These are phyloP conservation scores for Corydoras sp. DNA, from an alignment of 2,113 vertebrate species.

Conservation along the genomic window DNA sequence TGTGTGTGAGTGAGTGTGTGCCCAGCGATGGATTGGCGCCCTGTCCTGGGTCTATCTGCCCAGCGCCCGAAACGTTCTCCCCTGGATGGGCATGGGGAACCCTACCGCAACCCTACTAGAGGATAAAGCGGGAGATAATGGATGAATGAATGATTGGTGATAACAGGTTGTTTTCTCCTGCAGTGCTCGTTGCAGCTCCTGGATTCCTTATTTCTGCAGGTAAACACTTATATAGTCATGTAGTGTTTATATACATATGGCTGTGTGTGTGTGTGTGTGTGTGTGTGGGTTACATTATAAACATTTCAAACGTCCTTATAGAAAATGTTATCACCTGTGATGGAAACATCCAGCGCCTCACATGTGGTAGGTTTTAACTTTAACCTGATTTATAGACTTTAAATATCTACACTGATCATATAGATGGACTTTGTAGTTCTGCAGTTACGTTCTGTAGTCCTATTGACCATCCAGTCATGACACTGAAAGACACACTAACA, in stretches of 20 bases:
- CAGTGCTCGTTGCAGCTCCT: not conserved
- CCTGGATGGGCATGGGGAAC: too few species aligned
- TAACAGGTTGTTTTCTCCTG: not conserved
- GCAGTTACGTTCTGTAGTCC: not conserved
- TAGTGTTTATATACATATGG: not conserved
- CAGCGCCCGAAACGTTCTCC: too few species aligned
- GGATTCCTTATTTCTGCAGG: slow-evolving; percentile 1
- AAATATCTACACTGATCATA: not conserved
- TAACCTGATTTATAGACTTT: not conserved
- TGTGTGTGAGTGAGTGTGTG: too few species aligned
- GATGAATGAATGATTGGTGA: too few species aligned
- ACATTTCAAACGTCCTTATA: not conserved
- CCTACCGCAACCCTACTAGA: too few species aligned
- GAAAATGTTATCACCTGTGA: not conserved
- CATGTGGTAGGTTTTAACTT: not conserved
- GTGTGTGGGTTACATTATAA: not conserved
- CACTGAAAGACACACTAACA: too few species aligned
- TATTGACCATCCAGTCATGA: too few species aligned
- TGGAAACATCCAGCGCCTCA: not conserved
- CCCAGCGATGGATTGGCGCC: too few species aligned
- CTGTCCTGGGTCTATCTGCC: too few species aligned
- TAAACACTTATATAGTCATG: not conserved
- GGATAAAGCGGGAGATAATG: too few species aligned
- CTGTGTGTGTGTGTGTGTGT: not conserved
- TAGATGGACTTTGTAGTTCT: not conserved